phyloP scores from a whole-genome alignment of 2,888 invertebrate genomes.

The Ernsta delagoae region DNA sequence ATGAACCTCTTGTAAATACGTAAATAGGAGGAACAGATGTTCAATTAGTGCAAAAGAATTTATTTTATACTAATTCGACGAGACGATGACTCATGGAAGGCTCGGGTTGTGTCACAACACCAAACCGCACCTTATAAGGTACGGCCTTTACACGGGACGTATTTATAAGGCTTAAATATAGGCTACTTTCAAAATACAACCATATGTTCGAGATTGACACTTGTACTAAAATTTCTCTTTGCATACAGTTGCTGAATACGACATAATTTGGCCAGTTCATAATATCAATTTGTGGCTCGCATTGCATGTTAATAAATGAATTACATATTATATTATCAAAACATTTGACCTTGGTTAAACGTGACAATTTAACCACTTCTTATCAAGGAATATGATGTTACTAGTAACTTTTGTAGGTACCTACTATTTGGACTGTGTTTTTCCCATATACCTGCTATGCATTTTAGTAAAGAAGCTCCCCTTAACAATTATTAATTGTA shows the following conservation, averaged over 20 bases:
- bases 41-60: slow-evolving; percentile 70
- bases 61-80: slow-evolving; percentile 72
- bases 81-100: slow-evolving; percentile 75
- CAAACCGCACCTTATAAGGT: slow-evolving; percentile 73
- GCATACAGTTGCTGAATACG: slow-evolving; percentile 12
- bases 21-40: slow-evolving; percentile 68
- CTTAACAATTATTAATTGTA: slow-evolving; percentile 1
- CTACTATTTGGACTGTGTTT: neutral
- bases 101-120: slow-evolving; percentile 70
- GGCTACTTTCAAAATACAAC: slow-evolving; percentile 76
- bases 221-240: slow-evolving; percentile 71
- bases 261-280: neutral
- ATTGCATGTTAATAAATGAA: neutral
- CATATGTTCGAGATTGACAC: slow-evolving; percentile 80
- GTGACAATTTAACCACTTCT: neutral
- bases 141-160: slow-evolving; percentile 75
- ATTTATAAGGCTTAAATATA: slow-evolving; percentile 78
- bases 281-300: neutral
- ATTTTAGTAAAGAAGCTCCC: neutral
- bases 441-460: neutral
- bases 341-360: neutral
- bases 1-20: slow-evolving; percentile 38
- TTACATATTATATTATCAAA: no score
- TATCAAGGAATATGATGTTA: neutral
- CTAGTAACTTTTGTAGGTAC: neutral